Base-by-base conservation (phyloP, 2,113 vertebrate species). In the Anseranas semipalmata region DNA sequence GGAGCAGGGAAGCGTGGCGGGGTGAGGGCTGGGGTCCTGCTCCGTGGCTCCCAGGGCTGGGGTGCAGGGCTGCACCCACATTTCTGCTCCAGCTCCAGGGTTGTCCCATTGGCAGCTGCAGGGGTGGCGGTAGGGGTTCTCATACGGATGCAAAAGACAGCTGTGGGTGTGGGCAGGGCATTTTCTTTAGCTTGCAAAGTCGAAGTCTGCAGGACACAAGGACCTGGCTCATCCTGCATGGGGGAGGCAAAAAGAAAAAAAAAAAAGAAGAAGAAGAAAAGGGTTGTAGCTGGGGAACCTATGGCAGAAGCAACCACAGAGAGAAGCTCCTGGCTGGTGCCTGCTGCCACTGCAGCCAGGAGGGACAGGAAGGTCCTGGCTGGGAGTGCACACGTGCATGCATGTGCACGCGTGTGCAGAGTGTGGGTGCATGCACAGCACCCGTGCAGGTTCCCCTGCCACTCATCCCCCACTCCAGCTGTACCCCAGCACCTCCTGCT, bases 191-290 rank as follows among this genome's bases (percentile, higher is more conserved):
- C 7, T 62, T 50, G 62, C 16, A 10, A 72, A 71, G 20, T 25
- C 0, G 0, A 41, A 33, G 39, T 20, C 20, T 59, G 6, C 7
- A 6, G 58, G 63, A 82, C 39, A 71, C 66, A 46, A 56, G 52
- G 68, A 68, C 53, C n/a, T 58, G 82, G 66, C 18, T 81, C 2
- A 0, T 66, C 59, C 41, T 35, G 9, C 2, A 1, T 1, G 2
- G 66, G 65, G 20, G 25, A 20, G 19, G 32, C 33, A 16, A 16
- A 70, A 30, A 25, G 63, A 74, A 52, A 24, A 62, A 41, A 37
- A 60, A 9, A 52, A 27, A 37, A 16, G 65, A 27, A 27, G 50
- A 75, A 48, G 46, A 45, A 30, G 52, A 9, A 53, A 28, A 28
- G n/a, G 32, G 12, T 67, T 15, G 43, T 62, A 84, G 39, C 43